A percentile compares a stretch with the other conserved stretches of the same genome.
phyloP scores from a whole-genome alignment of 2,888 invertebrate genomes.

The Rhimphoctona megacephalus region DNA sequence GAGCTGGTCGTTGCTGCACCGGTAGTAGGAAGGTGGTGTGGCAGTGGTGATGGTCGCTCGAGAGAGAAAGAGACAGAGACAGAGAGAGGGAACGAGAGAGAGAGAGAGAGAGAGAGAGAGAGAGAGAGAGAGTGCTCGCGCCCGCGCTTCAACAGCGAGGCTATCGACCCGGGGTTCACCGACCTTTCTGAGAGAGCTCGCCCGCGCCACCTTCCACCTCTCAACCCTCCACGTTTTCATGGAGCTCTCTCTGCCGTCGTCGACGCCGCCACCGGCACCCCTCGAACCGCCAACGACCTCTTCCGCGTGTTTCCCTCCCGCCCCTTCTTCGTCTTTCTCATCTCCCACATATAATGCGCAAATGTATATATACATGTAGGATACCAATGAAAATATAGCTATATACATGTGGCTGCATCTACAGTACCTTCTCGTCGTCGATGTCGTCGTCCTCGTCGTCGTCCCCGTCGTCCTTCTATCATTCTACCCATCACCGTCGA shows the following conservation, averaged over 20 bases:
- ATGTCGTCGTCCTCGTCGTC: conserved; percentile 46
- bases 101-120: conserved; percentile 46
- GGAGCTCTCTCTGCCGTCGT: conserved; percentile 47
- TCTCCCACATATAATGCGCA: conserved; percentile 43
- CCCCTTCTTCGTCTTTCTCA: conserved; percentile 61
- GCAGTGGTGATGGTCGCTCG: conserved; percentile 19
- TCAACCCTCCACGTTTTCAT: conserved; percentile 64
- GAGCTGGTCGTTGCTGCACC: conserved; percentile 54
- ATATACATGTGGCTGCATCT: conserved; percentile 18
- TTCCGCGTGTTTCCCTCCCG: conserved; percentile 55
- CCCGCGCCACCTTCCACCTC: conserved; percentile 76
- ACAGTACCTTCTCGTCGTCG: conserved; percentile 15
- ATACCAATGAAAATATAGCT: conserved; percentile 2
- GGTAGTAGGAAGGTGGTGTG: conserved; percentile 54
- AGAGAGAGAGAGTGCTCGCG: conserved; percentile 56
- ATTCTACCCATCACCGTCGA: conserved; percentile 69
- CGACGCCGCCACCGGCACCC: conserved; percentile 65
- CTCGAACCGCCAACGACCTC: conserved; percentile 72
- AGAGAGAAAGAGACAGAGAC: neutral
- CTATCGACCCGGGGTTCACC: conserved; percentile 83
- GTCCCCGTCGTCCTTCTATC: conserved; percentile 58
- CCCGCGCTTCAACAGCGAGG: conserved; percentile 74
- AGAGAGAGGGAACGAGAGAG: neutral
- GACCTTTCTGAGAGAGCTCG: conserved; percentile 76
- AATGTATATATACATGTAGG: conserved; percentile 7